A percentile compares a stretch with the other conserved stretches of the same genome.
Conservation (phyloP, 2,113 vertebrate species). For the Cyphomyrus discorhynchus region DNA sequence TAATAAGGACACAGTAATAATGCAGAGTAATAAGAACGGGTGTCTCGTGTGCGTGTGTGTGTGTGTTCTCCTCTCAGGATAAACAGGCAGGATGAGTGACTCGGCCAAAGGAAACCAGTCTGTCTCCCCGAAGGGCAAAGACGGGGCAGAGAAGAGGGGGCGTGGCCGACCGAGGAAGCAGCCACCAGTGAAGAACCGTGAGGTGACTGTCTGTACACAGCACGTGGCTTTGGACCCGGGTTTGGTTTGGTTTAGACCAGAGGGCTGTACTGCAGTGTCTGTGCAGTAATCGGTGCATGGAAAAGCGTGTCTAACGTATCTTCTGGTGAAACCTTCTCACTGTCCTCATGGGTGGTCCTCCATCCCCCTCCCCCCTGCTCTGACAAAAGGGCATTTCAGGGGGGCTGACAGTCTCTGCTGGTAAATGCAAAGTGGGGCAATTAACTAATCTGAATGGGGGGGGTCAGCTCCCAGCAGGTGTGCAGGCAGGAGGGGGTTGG, state of each 20-base stretch:
- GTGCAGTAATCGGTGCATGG: neutral
- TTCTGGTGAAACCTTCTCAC: neutral
- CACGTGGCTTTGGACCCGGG: neutral
- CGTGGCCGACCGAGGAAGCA: constrained; percentile 87
- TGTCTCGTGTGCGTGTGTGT: neutral
- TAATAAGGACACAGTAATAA: neutral
- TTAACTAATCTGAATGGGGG: neutral
- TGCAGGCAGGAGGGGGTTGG: neutral
- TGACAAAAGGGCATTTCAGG: neutral
- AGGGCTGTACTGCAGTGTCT: neutral
- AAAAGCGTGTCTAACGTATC: neutral
- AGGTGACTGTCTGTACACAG: constrained; percentile 32
- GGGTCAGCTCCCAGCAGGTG: neutral
- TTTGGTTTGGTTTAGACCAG: neutral
- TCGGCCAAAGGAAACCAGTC: constrained; percentile 75
- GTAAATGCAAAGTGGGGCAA: constrained; percentile 1
- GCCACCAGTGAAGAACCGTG: constrained; percentile 65
- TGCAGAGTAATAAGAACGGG: neutral
- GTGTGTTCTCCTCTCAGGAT: constrained; percentile 33
- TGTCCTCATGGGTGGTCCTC: constrained; percentile 1
- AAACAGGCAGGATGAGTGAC: constrained; percentile 78
- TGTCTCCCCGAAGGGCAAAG: constrained; percentile 81
- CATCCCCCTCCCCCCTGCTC: neutral
- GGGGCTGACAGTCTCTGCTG: neutral
- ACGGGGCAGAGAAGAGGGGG: constrained; percentile 83